Evolutionary conservation across 2,113 vertebrate species (phyloP).

Genomic region (mouse (Mus musculus)): GRCm39 chrX:51128001-51128500

Average conservation of each 20-base stretch:
- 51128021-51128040: constrained; percentile 34
- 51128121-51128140: not conserved
- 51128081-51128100: constrained; percentile 12
- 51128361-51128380: not conserved
- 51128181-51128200: not conserved
- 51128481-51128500: not conserved
- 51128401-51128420: not conserved
- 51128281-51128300: not conserved
- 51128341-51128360: not conserved
- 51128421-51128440: not conserved
- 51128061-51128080: constrained; percentile 21
- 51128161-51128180: not conserved
- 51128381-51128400: not conserved
- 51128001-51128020: not conserved
- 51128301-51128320: not conserved
- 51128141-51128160: not conserved
- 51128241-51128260: not conserved
- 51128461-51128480: not conserved
- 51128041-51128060: not conserved
- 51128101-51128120: not conserved
- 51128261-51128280: constrained; percentile 12
- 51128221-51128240: not conserved
- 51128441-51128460: not conserved
- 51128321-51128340: not conserved
- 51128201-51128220: not conserved